Evolutionary conservation across 1,140 invertebrate genomes (phyloP).

Genomic region (Bactericera cockerelli): DNA sequence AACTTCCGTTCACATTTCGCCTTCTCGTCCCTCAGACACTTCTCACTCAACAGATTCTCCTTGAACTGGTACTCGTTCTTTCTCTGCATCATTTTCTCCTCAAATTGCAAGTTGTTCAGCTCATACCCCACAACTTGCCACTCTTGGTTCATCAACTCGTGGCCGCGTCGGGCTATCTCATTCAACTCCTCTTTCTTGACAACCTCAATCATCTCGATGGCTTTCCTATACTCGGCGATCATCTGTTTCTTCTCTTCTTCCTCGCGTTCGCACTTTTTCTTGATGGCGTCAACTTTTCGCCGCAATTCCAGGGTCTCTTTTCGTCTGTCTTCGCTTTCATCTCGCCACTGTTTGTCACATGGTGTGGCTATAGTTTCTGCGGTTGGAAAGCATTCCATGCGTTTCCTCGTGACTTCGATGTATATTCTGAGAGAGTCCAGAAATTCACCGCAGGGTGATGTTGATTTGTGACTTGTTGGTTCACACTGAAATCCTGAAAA

Average conservation of each 20-base stretch:
- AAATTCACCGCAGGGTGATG: too few species aligned
- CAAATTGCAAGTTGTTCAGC: background rate
- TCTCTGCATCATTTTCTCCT: background rate
- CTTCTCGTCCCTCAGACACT: background rate
- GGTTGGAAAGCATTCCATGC: too few species aligned
- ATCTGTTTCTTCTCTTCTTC: background rate
- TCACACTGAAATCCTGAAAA: too few species aligned
- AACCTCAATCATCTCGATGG: background rate
- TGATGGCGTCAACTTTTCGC: background rate
- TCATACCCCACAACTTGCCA: background rate
- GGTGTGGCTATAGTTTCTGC: too few species aligned
- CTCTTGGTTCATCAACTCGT: background rate
- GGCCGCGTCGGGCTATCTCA: background rate
- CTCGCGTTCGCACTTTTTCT: background rate
- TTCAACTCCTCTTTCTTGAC: background rate
- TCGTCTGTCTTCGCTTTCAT: too few species aligned
- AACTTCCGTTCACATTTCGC: background rate
- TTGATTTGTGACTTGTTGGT: too few species aligned
- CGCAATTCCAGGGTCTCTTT: too few species aligned
- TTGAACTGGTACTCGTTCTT: background rate
- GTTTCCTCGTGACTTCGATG: too few species aligned
- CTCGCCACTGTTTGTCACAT: too few species aligned
- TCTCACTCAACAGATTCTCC: background rate
- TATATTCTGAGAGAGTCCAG: too few species aligned
- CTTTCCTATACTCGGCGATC: background rate